phyloP scores from a whole-genome alignment of 2,113 vertebrate species.

The Sprattus sprattus region DNA sequence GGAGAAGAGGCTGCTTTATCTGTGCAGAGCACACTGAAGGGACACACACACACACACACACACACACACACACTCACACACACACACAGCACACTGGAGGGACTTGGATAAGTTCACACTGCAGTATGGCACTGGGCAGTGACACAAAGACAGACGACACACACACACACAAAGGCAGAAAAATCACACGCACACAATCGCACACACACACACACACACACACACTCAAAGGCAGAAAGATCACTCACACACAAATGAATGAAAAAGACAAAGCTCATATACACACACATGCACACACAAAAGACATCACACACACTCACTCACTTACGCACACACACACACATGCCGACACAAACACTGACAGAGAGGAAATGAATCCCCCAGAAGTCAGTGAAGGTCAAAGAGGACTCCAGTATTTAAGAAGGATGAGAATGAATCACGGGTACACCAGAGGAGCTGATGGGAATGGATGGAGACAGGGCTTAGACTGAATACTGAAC shows the following conservation, averaged over 20 bases:
- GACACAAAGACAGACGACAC: background rate
- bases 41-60: background rate
- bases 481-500: background rate
- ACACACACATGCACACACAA: background rate
- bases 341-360: constrained; percentile 18
- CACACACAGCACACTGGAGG: background rate
- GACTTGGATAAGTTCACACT: background rate
- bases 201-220: constrained; percentile 16
- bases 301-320: background rate
- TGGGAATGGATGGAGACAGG: background rate
- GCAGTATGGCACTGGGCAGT: background rate
- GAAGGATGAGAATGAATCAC: background rate
- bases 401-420: background rate
- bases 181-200: background rate
- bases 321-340: constrained; percentile 24
- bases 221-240: background rate
- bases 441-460: too few relatives aligned
- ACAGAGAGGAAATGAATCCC: background rate
- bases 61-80: too few relatives aligned
- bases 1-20: constrained; percentile 61
- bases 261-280: background rate
- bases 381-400: background rate
- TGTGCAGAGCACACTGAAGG: background rate
- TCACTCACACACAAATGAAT: constrained; percentile 5
- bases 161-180: background rate